A percentile compares a stretch with the other conserved stretches of the same genome.
These are phyloP conservation scores for Phalanger gymnotis DNA, from an alignment of 2,797 vertebrate species.

Conservation along the genomic window DNA sequence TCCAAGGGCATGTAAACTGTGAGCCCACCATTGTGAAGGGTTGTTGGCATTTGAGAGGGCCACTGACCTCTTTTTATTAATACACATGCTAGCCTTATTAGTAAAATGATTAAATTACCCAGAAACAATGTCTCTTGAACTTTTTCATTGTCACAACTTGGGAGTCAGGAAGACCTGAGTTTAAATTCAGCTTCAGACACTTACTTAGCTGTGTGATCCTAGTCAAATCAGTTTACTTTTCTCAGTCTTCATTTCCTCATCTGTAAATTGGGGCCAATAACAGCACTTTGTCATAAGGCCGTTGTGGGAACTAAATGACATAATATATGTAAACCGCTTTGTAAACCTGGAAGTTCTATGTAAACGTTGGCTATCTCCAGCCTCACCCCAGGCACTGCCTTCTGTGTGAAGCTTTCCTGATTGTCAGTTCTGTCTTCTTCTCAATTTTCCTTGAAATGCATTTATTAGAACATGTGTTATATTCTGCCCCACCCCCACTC, in stretches of 20 bases:
- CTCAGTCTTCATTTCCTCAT: too few species aligned
- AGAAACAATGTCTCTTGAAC: not conserved
- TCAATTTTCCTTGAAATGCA: not conserved
- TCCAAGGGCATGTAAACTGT: not conserved
- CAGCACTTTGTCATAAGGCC: not conserved
- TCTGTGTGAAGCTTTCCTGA: not conserved
- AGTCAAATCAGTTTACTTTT: too few species aligned
- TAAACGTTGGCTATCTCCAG: not conserved
- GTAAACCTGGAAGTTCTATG: too few species aligned
- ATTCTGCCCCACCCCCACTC: not conserved
- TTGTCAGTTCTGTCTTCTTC: not conserved
- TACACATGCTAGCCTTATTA: not conserved
- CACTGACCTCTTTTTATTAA: not conserved
- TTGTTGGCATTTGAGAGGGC: not conserved
- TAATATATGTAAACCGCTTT: too few species aligned
- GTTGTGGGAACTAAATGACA: not conserved
- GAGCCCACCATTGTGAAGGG: not conserved
- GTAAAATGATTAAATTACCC: too few species aligned
- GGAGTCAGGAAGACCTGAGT: not conserved
- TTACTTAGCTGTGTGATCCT: too few species aligned
- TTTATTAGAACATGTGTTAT: not conserved
- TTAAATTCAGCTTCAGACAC: not conserved
- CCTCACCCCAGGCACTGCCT: not conserved
- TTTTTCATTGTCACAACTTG: not conserved
- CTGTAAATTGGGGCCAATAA: too few species aligned